phyloP scores from a whole-genome alignment of 2,888 invertebrate species.

The Salpingus planirostris region DNA sequence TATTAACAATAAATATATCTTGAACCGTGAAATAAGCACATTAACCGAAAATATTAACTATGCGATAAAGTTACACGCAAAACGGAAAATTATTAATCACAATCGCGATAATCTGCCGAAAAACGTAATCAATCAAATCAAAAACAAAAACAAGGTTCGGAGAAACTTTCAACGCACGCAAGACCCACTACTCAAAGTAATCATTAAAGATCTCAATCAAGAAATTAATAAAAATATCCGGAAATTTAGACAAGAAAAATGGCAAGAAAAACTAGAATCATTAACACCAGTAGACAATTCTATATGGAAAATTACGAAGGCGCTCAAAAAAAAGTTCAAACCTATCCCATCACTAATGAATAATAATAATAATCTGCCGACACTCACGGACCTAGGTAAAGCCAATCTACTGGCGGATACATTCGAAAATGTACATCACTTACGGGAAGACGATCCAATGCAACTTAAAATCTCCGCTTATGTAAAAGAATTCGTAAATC shows the following conservation, averaged over 20 bases:
- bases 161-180: no score
- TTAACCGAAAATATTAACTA: constrained; percentile 1
- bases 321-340: background rate
- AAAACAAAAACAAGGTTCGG: constrained; percentile 2
- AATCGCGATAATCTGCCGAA: background rate
- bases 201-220: no score
- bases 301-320: constrained; percentile 1
- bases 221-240: no score
- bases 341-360: constrained; percentile 1
- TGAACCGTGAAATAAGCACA: constrained; percentile 4
- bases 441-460: background rate
- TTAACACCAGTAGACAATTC: background rate
- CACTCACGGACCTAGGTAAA: constrained; percentile 1
- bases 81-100: constrained; percentile 1
- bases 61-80: constrained; percentile 1
- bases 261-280: constrained; percentile 2
- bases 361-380: background rate
- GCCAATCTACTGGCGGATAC: constrained; percentile 1
- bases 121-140: constrained; percentile 2
- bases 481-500: background rate
- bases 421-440: background rate
- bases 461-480: background rate
- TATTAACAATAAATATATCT: constrained; percentile 2
- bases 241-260: constrained; percentile 1
- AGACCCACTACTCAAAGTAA: no score